phyloP scores from a whole-genome alignment of 2,888 invertebrate species.

The Thumatha senex region DNA sequence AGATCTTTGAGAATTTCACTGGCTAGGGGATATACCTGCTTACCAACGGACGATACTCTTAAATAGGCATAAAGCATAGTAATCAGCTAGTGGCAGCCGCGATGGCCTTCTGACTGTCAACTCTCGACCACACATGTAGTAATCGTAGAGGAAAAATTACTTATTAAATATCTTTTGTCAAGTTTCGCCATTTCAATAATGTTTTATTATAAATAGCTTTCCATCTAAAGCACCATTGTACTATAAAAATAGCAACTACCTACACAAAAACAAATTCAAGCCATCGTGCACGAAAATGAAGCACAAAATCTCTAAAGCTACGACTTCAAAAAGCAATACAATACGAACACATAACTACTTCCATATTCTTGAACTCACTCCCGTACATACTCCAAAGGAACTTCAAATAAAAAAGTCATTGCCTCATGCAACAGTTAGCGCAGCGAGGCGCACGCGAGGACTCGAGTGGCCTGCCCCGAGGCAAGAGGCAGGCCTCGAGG shows the following conservation, averaged over 20 bases:
- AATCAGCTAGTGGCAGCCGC: too few relatives aligned
- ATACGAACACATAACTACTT: slow-evolving; percentile 3
- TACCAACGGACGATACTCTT: too few relatives aligned
- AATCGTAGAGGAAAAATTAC: too few relatives aligned
- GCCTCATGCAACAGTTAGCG: slow-evolving; percentile 44
- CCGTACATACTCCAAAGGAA: slow-evolving; percentile 16
- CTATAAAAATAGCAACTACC: neutral
- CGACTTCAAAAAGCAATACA: neutral
- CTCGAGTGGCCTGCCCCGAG: slow-evolving; percentile 37
- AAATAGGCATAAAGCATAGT: too few relatives aligned
- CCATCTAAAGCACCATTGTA: neutral
- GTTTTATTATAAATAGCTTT: too few relatives aligned
- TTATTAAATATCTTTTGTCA: too few relatives aligned
- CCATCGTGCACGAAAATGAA: neutral
- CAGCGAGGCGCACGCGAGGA: slow-evolving; percentile 27
- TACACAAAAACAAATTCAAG: too few relatives aligned
- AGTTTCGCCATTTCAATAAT: too few relatives aligned
- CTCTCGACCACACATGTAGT: too few relatives aligned
- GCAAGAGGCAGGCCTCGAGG: slow-evolving; percentile 37
- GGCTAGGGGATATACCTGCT: too few relatives aligned
- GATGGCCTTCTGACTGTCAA: too few relatives aligned
- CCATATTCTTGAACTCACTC: slow-evolving; percentile 9
- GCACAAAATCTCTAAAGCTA: neutral
- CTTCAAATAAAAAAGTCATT: slow-evolving; percentile 37
- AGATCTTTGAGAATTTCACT: too few relatives aligned